These are phyloP conservation scores for Callithrix jacchus DNA, from an alignment of 2,113 vertebrate species.

Conservation along the genomic window DNA sequence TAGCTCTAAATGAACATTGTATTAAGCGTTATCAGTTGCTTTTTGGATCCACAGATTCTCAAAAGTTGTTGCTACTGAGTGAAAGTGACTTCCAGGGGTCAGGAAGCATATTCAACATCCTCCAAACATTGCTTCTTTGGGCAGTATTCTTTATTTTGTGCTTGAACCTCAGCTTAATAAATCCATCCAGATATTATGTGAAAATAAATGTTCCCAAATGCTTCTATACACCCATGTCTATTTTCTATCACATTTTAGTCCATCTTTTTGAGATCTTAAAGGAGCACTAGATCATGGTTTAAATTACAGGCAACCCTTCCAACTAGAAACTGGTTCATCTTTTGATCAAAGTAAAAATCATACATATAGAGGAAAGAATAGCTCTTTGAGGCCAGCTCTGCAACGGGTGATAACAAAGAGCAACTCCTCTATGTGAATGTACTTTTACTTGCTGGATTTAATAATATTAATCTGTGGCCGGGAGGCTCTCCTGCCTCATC, in stretches of 20 bases:
- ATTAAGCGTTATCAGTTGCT: not conserved
- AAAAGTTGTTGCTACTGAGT: not conserved
- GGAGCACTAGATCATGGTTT: not conserved
- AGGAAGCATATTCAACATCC: not conserved
- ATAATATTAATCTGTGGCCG: not conserved
- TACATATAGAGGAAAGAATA: not conserved
- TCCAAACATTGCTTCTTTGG: not conserved
- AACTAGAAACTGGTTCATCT: not conserved
- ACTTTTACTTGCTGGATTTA: not conserved
- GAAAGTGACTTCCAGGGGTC: not conserved
- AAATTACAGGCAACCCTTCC: not conserved
- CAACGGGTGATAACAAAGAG: not conserved
- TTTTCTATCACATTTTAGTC: not conserved
- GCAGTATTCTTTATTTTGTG: not conserved
- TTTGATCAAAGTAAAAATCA: constrained; percentile 14
- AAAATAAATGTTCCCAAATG: not conserved
- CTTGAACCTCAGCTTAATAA: constrained; percentile 19
- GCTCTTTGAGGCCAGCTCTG: not conserved
- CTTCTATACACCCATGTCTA: not conserved
- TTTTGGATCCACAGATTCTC: not conserved
- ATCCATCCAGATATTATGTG: not conserved
- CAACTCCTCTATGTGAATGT: accelerated
- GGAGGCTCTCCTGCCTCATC: not conserved
- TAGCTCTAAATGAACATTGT: not conserved
- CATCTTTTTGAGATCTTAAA: not conserved